phyloP scores from a whole-genome alignment of 2,888 invertebrate species.

The Amblyjoppa proteus region DNA sequence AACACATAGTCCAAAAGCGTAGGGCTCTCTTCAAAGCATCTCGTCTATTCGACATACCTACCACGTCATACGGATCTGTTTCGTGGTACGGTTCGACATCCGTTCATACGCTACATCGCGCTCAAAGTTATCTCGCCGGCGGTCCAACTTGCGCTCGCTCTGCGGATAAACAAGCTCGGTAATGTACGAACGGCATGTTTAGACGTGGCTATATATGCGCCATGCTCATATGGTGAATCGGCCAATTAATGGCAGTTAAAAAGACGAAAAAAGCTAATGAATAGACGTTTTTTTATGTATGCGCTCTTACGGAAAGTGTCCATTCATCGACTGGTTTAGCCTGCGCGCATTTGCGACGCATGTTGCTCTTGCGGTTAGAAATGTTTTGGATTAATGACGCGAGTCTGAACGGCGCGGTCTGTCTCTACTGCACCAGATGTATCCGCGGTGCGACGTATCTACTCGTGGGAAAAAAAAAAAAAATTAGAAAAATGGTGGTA shows the following conservation, averaged over 20 bases:
- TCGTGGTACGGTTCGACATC: no score
- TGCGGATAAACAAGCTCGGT: constrained; percentile 14
- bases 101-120: constrained; percentile 9
- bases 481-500: background rate
- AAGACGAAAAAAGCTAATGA: no score
- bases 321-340: no score
- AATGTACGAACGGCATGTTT: background rate
- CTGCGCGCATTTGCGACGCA: background rate
- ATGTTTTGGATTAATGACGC: background rate
- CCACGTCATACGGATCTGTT: no score
- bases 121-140: constrained; percentile 25
- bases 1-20: background rate
- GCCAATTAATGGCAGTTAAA: no score
- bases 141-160: constrained; percentile 20
- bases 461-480: background rate
- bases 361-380: background rate
- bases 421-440: background rate
- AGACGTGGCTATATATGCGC: background rate
- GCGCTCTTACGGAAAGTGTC: no score
- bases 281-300: no score
- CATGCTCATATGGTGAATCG: no score
- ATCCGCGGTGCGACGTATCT: background rate
- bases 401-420: background rate
- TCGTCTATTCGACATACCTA: background rate
- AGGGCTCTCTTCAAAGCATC: background rate